A percentile compares a stretch with the other conserved stretches of the same genome.
Conservation (phyloP, 92 coral and sea anemone species). For the Zoanthus solanderi region DNA sequence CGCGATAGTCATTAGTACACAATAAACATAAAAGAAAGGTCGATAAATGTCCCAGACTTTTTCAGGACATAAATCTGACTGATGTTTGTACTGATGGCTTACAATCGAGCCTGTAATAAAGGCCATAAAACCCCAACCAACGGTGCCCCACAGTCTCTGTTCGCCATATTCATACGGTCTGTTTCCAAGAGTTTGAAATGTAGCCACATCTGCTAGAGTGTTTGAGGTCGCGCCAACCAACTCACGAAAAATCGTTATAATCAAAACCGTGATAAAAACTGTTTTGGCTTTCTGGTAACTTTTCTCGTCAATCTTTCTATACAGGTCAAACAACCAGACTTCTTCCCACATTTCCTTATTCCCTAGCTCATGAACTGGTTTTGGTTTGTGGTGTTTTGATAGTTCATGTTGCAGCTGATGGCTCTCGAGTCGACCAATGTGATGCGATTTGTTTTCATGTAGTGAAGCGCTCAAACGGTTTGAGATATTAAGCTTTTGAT, state of each 20-base stretch:
- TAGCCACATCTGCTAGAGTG: slow-evolving; percentile 90
- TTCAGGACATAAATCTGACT: slow-evolving; percentile 89
- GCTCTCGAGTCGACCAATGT: slow-evolving; percentile 19
- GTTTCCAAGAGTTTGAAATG: slow-evolving; percentile 86
- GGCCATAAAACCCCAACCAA: slow-evolving; percentile 91
- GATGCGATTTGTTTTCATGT: slow-evolving; percentile 21
- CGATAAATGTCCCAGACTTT: slow-evolving; percentile 87
- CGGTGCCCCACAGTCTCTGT: slow-evolving; percentile 88
- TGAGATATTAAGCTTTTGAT: slow-evolving; percentile 74
- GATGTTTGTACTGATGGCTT: slow-evolving; percentile 75
- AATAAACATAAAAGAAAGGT: slow-evolving; percentile 92
- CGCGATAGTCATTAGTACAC: slow-evolving; percentile 83
- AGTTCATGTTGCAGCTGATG: slow-evolving; percentile 54
- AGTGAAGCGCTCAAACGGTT: slow-evolving; percentile 49
- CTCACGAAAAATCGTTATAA: slow-evolving; percentile 82
- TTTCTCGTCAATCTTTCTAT: slow-evolving; percentile 72
- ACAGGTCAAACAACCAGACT: slow-evolving; percentile 89
- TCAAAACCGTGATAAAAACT: slow-evolving; percentile 74
- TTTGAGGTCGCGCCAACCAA: slow-evolving; percentile 89
- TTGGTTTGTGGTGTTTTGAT: slow-evolving; percentile 34
- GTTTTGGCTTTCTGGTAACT: slow-evolving; percentile 77
- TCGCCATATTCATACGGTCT: slow-evolving; percentile 87
- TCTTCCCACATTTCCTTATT: slow-evolving; percentile 81
- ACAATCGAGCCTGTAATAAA: slow-evolving; percentile 90
- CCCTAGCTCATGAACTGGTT: slow-evolving; percentile 50